phyloP scores from a whole-genome alignment of 2,888 invertebrate species.

The Drosophila falleni region DNA sequence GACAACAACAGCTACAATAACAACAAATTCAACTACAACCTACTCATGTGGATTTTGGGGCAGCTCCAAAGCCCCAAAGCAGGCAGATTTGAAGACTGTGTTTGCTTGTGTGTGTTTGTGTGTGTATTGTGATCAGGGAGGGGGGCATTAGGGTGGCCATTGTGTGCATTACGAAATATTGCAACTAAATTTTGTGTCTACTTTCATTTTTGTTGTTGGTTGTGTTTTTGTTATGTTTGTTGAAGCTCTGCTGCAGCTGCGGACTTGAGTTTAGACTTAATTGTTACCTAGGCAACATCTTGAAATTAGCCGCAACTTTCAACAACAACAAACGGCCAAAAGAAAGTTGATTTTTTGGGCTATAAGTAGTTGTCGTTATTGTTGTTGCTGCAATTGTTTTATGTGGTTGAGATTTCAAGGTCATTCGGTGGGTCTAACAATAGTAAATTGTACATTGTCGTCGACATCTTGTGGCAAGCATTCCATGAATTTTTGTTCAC shows the following conservation, averaged over 20 bases:
- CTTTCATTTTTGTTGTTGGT: constrained; percentile 62
- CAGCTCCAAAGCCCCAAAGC: constrained; percentile 34
- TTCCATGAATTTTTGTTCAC: constrained; percentile 50
- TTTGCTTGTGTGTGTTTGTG: constrained; percentile 5
- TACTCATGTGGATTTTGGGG: constrained; percentile 48
- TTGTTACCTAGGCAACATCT: constrained; percentile 55
- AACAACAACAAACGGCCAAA: constrained; percentile 30
- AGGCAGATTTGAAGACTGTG: constrained; percentile 10
- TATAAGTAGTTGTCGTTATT: constrained; percentile 12
- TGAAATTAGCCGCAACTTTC: constrained; percentile 62
- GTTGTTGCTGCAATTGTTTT: constrained; percentile 1
- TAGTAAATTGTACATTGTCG: constrained; percentile 52
- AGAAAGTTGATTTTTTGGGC: constrained; percentile 58
- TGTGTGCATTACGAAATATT: constrained; percentile 70
- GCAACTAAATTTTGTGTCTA: constrained; percentile 70
- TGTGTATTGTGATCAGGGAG: constrained; percentile 14
- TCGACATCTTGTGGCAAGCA: constrained; percentile 22
- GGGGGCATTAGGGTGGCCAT: constrained; percentile 45
- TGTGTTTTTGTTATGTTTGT: not conserved
- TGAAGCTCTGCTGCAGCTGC: constrained; percentile 18
- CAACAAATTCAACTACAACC: constrained; percentile 6
- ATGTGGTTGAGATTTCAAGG: constrained; percentile 44
- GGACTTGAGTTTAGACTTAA: constrained; percentile 48
- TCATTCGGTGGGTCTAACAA: constrained; percentile 48
- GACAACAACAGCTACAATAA: constrained; percentile 12